phyloP scores from a whole-genome alignment of 2,888 invertebrate species.

The Stratiomys singularior region DNA sequence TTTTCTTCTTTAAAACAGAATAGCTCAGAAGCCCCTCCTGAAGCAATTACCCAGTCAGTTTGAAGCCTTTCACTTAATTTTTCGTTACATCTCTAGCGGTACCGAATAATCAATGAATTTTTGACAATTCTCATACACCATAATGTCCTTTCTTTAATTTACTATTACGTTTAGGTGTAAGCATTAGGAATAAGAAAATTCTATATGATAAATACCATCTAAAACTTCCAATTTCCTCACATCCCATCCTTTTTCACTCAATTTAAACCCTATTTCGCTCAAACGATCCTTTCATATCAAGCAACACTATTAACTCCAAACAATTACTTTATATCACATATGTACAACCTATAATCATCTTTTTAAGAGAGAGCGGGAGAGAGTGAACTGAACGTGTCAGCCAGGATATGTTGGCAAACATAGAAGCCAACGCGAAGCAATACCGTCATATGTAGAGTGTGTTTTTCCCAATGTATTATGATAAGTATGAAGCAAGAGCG shows the following conservation, averaged over 20 bases:
- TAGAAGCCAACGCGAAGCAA: not conserved
- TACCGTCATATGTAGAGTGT: too few relatives aligned
- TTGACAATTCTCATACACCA: too few relatives aligned
- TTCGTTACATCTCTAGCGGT: too few relatives aligned
- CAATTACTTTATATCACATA: conserved; percentile 26
- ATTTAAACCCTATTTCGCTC: not conserved
- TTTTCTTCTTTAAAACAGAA: too few relatives aligned
- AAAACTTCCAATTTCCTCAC: not conserved
- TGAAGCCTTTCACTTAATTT: too few relatives aligned
- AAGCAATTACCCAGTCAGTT: too few relatives aligned
- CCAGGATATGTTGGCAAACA: not conserved
- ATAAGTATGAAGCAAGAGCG: conserved; percentile 2
- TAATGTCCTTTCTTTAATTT: too few relatives aligned
- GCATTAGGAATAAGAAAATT: not conserved
- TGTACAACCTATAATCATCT: conserved; percentile 7
- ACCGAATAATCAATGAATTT: too few relatives aligned
- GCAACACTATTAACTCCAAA: conserved; percentile 26
- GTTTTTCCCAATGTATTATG: not conserved
- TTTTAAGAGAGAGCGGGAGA: not conserved
- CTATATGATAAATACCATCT: not conserved
- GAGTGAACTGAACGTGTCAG: not conserved
- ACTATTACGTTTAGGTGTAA: too few relatives aligned
- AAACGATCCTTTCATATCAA: not conserved
- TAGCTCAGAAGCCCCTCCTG: too few relatives aligned
- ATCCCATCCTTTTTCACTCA: not conserved